Evolutionary conservation across 2,113 vertebrate genomes (phyloP).

Genomic region (Sapayoa aenigma): DNA sequence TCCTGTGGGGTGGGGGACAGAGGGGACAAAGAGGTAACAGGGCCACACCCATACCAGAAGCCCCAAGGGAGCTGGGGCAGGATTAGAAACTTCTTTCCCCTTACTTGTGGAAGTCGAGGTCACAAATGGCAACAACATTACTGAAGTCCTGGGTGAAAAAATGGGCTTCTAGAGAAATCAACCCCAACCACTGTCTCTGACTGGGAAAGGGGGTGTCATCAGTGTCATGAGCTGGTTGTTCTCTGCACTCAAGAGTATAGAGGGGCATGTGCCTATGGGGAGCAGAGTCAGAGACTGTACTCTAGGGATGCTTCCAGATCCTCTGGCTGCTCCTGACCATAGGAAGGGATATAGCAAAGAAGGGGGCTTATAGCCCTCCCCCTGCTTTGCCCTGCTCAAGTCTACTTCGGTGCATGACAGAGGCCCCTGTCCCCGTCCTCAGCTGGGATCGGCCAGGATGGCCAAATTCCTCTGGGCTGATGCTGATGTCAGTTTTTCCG

Average conservation of each 20-base stretch:
- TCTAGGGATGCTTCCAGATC: neutral
- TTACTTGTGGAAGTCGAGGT: no score
- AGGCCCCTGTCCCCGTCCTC: neutral
- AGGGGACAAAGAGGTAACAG: neutral
- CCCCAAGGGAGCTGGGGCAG: neutral
- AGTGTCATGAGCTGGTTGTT: neutral
- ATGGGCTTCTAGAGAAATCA: neutral
- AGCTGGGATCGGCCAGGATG: neutral
- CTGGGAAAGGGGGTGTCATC: neutral
- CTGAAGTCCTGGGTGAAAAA: neutral
- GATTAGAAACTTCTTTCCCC: neutral
- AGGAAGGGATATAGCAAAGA: neutral
- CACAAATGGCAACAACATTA: no score
- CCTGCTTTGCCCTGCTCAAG: neutral
- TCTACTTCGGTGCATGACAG: neutral
- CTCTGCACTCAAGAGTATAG: neutral
- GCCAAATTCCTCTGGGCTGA: neutral
- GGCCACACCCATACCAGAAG: neutral
- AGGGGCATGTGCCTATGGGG: fast-evolving
- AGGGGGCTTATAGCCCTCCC: neutral
- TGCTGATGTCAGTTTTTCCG: conserved; percentile 24
- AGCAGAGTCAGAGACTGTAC: neutral
- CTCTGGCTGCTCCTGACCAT: neutral
- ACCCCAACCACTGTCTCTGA: neutral
- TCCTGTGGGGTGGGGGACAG: neutral